Conservation (phyloP, 2,113 vertebrate genomes). For the Ageneiosus marmoratus region DNA sequence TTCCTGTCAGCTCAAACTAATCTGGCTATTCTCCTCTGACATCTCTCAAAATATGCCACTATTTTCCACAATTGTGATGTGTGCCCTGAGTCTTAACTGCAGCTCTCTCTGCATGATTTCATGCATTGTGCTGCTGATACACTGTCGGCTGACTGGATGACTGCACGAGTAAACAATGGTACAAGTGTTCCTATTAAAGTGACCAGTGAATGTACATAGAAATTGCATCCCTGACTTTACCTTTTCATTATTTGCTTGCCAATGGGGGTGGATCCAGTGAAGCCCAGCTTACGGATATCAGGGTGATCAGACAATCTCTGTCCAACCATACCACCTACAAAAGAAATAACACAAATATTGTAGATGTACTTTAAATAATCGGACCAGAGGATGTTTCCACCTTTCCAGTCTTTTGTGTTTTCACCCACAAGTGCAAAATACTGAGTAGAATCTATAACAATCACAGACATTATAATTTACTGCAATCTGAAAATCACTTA, state of each 20-base stretch:
- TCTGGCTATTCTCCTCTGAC: not conserved
- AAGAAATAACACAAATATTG: not conserved
- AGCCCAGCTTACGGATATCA: conserved; percentile 83
- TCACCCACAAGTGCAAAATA: not conserved
- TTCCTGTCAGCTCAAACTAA: not conserved
- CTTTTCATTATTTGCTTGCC: conserved; percentile 92
- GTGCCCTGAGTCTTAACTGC: not conserved
- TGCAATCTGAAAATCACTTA: not conserved
- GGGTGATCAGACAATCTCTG: conserved; percentile 85
- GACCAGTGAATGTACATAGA: not conserved
- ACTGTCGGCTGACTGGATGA: not conserved
- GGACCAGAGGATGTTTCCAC: no score
- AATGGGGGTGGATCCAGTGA: conserved; percentile 85
- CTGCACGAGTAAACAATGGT: not conserved
- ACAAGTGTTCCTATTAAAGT: not conserved
- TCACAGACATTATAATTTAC: not conserved
- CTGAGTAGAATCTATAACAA: not conserved
- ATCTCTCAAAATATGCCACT: not conserved
- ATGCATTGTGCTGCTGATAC: not conserved
- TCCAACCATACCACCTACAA: conserved; percentile 78
- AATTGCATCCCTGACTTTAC: conserved; percentile 59
- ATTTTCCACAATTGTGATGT: not conserved
- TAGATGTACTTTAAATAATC: not conserved
- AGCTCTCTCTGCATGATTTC: not conserved
- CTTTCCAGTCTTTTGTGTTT: not conserved